Base-by-base conservation (phyloP, 1,140 invertebrate species). In the Neuroterus valhalla region DNA sequence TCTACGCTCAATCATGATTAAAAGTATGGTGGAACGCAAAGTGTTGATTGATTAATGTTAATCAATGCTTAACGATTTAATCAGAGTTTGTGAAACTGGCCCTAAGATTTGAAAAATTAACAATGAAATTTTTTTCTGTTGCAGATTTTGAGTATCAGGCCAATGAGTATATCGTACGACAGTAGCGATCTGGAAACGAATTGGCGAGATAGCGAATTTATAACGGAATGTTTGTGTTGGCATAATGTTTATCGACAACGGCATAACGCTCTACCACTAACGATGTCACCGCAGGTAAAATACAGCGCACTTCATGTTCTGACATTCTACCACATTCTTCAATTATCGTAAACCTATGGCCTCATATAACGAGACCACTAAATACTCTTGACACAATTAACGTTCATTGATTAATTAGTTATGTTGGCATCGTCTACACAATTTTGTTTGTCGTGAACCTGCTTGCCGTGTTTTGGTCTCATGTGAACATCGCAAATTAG, bases 161-260 rank as follows among this genome's bases (percentile, higher is more conserved):
- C 93, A 74, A 92, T 94, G 78, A 94, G 92, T 78, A 93, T 94
- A 91, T 91, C 93, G 19, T 90, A 93, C 77, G 93, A 94, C 81
- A 91, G 92, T 84, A 93, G 92, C 75, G 94, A 94, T 78, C 89
- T 93, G 71, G 91, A 92, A 67, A 94, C 94, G 2, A 93, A 94
- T 15, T 95, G 94, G 94, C 92, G 94, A 76, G 94, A 95, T 84
- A 94, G 93, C 79, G 94, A 95, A 87, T 96, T 96, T 86, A 95
- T 95, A 72, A 94, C 93, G 0, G 94, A 95, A 86, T 95, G 94
- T 81, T 89, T 96, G 11, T 94, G 94, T 85, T 95, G 94, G 94
- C 94, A 95, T 85, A 96, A 96, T 81, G 93, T 94, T 42, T 95
- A 95, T 87, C 90, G 95, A 26, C 94, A 94, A 84, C 88, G 94